These are phyloP conservation scores for Ifrita kowaldi DNA, from an alignment of 2,113 vertebrate species.

Conservation along the genomic window DNA sequence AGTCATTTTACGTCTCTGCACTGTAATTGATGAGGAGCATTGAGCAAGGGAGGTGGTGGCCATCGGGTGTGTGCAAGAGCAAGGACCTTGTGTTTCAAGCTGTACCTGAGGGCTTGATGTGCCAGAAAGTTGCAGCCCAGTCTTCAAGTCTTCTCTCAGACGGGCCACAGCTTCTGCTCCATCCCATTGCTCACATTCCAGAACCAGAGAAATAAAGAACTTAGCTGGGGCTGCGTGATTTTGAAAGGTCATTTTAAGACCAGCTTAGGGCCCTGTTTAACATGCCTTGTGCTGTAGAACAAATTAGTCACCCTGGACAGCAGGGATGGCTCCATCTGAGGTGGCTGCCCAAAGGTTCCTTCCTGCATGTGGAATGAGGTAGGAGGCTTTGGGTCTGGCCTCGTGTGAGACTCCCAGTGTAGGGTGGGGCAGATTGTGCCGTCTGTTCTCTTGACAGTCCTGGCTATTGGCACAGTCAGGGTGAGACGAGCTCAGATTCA, in stretches of 20 bases:
- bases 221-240: background rate
- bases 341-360: background rate
- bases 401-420: background rate
- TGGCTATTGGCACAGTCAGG: background rate
- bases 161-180: background rate
- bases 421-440: background rate
- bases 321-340: background rate
- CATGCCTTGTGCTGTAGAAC: background rate
- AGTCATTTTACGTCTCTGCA: slow-evolving; percentile 69
- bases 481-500: background rate
- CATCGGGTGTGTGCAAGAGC: background rate
- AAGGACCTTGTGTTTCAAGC: background rate
- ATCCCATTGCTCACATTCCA: background rate
- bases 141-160: background rate
- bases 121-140: background rate
- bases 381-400: background rate
- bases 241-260: background rate
- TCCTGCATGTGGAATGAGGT: background rate
- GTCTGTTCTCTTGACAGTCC: background rate
- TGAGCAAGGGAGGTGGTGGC: background rate
- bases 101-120: background rate
- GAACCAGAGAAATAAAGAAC: background rate
- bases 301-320: background rate
- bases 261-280: background rate
- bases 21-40: slow-evolving; percentile 54